Evolutionary conservation across 2,113 vertebrate species (phyloP).

Genomic region (Ameiurus melas): DNA sequence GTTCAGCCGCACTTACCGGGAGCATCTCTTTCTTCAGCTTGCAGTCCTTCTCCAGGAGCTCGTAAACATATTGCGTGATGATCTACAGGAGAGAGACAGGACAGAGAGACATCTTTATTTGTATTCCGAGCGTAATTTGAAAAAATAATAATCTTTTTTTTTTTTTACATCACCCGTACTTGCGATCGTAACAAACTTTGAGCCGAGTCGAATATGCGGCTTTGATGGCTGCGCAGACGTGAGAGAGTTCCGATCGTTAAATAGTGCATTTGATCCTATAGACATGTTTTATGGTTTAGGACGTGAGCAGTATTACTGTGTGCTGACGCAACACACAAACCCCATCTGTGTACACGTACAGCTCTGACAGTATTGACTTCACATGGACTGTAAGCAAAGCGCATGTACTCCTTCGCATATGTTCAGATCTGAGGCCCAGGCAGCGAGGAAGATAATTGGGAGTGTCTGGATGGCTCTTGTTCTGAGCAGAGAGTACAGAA

Average conservation of each 20-base stretch:
- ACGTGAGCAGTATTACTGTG: background rate
- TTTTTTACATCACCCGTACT: too few relatives aligned
- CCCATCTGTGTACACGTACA: background rate
- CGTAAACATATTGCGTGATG: constrained; percentile 93
- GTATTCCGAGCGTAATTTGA: constrained; percentile 1
- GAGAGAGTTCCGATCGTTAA: constrained; percentile 20
- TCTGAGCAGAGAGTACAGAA: constrained; percentile 37
- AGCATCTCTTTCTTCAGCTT: constrained; percentile 89
- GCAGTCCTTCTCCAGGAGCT: constrained; percentile 91
- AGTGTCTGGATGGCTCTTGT: constrained; percentile 40
- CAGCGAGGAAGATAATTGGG: constrained; percentile 40
- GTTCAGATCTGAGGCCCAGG: constrained; percentile 24
- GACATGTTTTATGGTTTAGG: constrained; percentile 12
- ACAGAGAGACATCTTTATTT: constrained; percentile 45
- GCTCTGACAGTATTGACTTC: background rate
- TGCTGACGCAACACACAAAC: constrained; percentile 11
- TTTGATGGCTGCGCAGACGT: constrained; percentile 1
- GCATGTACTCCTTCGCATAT: constrained; percentile 2
- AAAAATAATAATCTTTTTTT: too few relatives aligned
- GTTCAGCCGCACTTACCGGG: constrained; percentile 83
- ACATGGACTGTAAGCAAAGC: constrained; percentile 5
- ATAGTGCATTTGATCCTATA: constrained; percentile 13
- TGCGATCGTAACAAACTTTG: background rate
- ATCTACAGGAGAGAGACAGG: constrained; percentile 75
- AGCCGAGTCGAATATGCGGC: constrained; percentile 12